Conservation (phyloP, 2,888 invertebrate genomes). For the Cephonodes hylas region DNA sequence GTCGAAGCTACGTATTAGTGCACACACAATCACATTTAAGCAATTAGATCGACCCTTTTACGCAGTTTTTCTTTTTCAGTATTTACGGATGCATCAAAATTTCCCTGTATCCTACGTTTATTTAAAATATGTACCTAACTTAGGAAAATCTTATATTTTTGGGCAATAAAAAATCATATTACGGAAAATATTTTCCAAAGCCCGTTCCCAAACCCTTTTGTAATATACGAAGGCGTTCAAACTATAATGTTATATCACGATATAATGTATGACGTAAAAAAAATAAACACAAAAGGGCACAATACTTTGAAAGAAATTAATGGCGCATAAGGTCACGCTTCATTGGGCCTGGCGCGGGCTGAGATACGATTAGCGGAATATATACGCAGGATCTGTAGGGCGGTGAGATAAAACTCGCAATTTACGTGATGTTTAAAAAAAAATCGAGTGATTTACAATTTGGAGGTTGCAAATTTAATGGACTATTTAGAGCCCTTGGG, state of each 20-base stretch:
- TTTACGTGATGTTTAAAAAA: background rate
- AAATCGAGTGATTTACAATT: background rate
- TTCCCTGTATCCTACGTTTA: no score
- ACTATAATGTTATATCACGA: background rate
- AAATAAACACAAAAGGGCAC: constrained; percentile 5
- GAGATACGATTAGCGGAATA: constrained; percentile 1
- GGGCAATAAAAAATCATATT: no score
- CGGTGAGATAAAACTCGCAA: background rate
- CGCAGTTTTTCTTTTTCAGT: no score
- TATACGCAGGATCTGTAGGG: background rate
- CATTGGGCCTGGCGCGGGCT: background rate
- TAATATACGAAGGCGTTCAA: background rate
- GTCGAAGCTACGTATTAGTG: no score
- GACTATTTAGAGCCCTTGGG: no score
- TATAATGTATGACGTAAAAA: background rate
- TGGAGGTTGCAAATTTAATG: no score
- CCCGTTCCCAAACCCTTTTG: background rate
- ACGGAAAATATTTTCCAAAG: no score
- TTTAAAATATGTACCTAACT: no score
- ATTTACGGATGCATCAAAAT: no score
- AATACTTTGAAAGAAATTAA: constrained; percentile 6
- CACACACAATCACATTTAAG: no score
- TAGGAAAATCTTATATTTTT: no score
- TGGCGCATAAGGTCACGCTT: constrained; percentile 6
- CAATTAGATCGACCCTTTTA: no score